These are phyloP conservation scores for Erebia ligea DNA, from an alignment of 2,888 invertebrate species.

Conservation along the genomic window DNA sequence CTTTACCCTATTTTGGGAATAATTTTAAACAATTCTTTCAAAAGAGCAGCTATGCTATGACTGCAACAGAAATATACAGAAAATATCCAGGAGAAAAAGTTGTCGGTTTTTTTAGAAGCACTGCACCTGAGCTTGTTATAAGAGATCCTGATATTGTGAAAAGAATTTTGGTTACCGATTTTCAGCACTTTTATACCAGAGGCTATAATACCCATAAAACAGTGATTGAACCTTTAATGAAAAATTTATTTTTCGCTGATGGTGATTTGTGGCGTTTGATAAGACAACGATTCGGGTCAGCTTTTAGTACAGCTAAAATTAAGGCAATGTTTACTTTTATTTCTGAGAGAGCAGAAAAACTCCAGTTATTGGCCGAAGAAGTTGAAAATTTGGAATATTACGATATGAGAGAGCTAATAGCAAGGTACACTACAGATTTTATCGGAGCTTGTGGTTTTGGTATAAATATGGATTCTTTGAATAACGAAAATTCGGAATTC, in stretches of 20 bases:
- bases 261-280: constrained; percentile 71
- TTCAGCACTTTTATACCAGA: constrained; percentile 63
- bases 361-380: constrained; percentile 62
- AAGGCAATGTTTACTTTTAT: constrained; percentile 75
- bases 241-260: constrained; percentile 70
- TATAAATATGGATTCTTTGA: constrained; percentile 66
- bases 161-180: constrained; percentile 65
- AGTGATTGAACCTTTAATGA: constrained; percentile 65
- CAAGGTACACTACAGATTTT: constrained; percentile 73
- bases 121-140: constrained; percentile 62
- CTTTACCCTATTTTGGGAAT: constrained; percentile 63
- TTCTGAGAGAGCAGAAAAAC: constrained; percentile 64
- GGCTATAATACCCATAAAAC: constrained; percentile 63
- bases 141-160: constrained; percentile 70
- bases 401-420: constrained; percentile 71
- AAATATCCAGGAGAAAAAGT: constrained; percentile 69
- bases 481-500: constrained; percentile 67
- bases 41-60: constrained; percentile 63
- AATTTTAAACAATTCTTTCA: constrained; percentile 61
- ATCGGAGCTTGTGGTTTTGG: constrained; percentile 75
- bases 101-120: constrained; percentile 66
- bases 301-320: constrained; percentile 70
- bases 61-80: constrained; percentile 61
- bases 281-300: constrained; percentile 68
- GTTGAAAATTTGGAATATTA: constrained; percentile 57